Conservation (phyloP, 2,797 vertebrate species). For the Coracias cyanogaster region DNA sequence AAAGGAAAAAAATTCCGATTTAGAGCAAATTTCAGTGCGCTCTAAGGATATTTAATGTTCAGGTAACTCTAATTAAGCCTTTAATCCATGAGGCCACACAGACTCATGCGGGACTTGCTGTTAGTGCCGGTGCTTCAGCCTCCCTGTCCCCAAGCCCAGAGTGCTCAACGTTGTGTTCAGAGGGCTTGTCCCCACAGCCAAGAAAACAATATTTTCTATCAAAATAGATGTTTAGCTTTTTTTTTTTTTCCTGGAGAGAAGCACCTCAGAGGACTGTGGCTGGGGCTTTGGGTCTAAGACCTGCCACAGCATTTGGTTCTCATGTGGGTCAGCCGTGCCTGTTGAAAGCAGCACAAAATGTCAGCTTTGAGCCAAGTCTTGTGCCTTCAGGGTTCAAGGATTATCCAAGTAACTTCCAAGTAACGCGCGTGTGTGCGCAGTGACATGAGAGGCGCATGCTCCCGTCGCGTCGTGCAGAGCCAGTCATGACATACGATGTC, state of each 20-base stretch:
- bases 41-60: not conserved
- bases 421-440: not conserved
- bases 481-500: not conserved
- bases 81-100: not conserved
- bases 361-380: not conserved
- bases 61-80: constrained; percentile 29
- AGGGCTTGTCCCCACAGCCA: not conserved
- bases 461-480: rapidly evolving
- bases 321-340: rapidly evolving
- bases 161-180: not conserved
- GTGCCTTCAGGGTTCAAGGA: not conserved
- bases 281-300: not conserved
- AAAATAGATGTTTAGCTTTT: not conserved
- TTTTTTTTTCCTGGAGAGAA: not conserved
- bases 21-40: not conserved
- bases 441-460: rapidly evolving
- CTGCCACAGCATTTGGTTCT: rapidly evolving
- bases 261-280: not conserved
- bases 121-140: not conserved
- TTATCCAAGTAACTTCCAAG: not conserved
- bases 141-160: not conserved
- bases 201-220: not conserved
- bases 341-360: not conserved
- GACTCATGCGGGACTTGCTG: not conserved
- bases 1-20: not conserved